phyloP scores from a whole-genome alignment of 2,797 vertebrate genomes.

The Okamejei kenojei region DNA sequence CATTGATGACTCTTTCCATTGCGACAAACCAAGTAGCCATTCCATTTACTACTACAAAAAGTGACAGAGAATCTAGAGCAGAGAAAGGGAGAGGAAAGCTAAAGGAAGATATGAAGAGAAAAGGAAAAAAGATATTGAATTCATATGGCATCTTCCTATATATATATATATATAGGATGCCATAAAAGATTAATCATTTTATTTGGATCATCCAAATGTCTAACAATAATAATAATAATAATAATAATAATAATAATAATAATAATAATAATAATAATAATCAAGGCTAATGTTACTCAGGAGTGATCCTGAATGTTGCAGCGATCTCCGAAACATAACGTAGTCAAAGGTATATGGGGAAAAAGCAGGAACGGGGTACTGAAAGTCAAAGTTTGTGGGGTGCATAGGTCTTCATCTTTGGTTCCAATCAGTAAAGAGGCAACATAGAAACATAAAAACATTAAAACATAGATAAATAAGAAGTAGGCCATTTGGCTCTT shows the following conservation, averaged over 20 bases:
- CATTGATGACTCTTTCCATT: background rate
- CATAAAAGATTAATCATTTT: background rate
- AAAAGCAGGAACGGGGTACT: too few relatives aligned
- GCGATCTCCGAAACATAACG: background rate
- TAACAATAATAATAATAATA: too few relatives aligned
- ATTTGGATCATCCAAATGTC: too few relatives aligned
- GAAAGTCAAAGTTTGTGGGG: background rate
- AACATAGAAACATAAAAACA: too few relatives aligned
- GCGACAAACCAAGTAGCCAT: background rate
- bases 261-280: background rate
- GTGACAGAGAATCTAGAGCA: background rate
- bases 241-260: too few relatives aligned
- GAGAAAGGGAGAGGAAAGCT: background rate
- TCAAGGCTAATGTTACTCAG: background rate
- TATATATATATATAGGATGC: background rate
- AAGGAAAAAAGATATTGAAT: background rate
- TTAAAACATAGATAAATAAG: too few relatives aligned
- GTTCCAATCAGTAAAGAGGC: too few relatives aligned
- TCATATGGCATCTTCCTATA: background rate
- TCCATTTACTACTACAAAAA: background rate
- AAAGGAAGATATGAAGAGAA: background rate
- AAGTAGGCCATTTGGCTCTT: too few relatives aligned
- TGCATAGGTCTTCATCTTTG: too few relatives aligned
- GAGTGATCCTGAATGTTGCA: background rate
- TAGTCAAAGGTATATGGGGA: too few relatives aligned